phyloP scores from a whole-genome alignment of 2,888 invertebrate genomes.

The Pseudeuparius sepicola region DNA sequence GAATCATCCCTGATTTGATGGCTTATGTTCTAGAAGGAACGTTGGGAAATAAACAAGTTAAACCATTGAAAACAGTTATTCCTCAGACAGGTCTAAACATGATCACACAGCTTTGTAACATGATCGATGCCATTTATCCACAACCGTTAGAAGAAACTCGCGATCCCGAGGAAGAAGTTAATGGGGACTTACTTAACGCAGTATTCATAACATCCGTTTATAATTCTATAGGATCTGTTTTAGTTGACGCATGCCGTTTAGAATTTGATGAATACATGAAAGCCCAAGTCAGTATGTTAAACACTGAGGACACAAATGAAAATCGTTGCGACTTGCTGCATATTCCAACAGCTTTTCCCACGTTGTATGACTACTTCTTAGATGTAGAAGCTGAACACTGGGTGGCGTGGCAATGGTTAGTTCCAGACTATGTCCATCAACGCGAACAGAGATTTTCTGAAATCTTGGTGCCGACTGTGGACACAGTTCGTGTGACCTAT shows the following conservation, averaged over 20 bases:
- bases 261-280: slow-evolving; percentile 77
- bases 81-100: slow-evolving; percentile 80
- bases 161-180: slow-evolving; percentile 40
- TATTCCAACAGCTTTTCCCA: slow-evolving; percentile 59
- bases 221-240: slow-evolving; percentile 74
- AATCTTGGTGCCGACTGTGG: slow-evolving; percentile 83
- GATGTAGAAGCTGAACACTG: slow-evolving; percentile 57
- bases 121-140: slow-evolving; percentile 65
- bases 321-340: slow-evolving; percentile 59
- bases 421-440: slow-evolving; percentile 68
- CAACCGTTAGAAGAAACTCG: slow-evolving; percentile 37
- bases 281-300: slow-evolving; percentile 47
- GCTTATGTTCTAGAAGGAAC: slow-evolving; percentile 63
- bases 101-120: slow-evolving; percentile 73
- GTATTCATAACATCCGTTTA: slow-evolving; percentile 67
- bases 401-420: slow-evolving; percentile 78
- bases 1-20: slow-evolving; percentile 63
- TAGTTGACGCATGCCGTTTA: slow-evolving; percentile 56
- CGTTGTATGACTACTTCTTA: slow-evolving; percentile 75
- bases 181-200: slow-evolving; percentile 55
- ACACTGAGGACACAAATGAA: slow-evolving; percentile 53
- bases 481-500: slow-evolving; percentile 74
- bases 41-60: slow-evolving; percentile 55
- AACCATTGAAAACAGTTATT: slow-evolving; percentile 70
- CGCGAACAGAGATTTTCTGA: slow-evolving; percentile 60